Conservation (phyloP, 2,113 vertebrate genomes). For the Apteryx owenii region DNA sequence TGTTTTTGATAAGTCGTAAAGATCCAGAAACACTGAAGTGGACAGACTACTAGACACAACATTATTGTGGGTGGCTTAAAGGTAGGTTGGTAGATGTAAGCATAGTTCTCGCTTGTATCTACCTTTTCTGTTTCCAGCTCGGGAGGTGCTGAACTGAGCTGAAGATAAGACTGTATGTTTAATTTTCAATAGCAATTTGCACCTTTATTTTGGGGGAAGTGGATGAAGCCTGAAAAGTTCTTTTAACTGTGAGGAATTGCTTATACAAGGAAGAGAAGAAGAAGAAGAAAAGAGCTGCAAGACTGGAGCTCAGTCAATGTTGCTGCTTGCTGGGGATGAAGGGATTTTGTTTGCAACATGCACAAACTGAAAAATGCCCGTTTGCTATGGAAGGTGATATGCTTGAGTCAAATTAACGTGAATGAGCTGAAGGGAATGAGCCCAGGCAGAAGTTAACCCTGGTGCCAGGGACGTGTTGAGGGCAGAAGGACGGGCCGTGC, state of each 20-base stretch:
- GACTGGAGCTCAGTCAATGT: neutral
- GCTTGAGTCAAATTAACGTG: too few species aligned
- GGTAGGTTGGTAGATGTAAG: neutral
- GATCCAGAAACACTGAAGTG: neutral
- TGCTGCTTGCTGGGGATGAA: neutral
- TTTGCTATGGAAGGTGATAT: too few species aligned
- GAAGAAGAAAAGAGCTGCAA: neutral
- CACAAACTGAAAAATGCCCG: fast-evolving
- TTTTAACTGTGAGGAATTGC: neutral
- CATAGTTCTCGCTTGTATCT: neutral
- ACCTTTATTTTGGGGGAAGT: neutral
- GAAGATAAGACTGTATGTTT: too few species aligned
- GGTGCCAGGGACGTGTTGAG: too few species aligned
- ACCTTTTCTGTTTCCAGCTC: neutral
- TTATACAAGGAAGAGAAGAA: neutral
- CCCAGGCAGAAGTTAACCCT: neutral
- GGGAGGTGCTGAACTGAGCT: neutral
- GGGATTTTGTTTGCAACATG: neutral
- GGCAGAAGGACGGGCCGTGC: neutral
- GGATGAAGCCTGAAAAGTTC: neutral
- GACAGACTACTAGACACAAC: neutral
- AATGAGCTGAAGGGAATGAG: neutral
- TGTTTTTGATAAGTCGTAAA: neutral
- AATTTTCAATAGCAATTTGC: neutral
- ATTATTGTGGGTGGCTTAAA: neutral